Percentiles rank a stretch among this genome's conserved stretches.
Conservation (phyloP, 2,113 vertebrate genomes). For the Mustelus asterias region DNA sequence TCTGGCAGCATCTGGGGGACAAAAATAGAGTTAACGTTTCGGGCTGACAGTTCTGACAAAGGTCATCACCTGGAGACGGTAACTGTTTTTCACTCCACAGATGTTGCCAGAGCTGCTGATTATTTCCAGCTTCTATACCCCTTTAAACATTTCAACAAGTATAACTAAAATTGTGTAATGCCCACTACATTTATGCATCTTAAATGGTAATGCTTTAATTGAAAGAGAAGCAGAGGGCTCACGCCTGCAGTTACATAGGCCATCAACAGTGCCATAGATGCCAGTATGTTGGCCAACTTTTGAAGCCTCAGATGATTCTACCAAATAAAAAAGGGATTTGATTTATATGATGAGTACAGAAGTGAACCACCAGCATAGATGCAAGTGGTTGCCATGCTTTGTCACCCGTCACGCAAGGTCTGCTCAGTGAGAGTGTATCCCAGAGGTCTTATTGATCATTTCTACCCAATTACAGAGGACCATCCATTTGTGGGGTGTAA, state of each 20-base stretch:
- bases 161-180: neutral
- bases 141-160: neutral
- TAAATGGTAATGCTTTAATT: neutral
- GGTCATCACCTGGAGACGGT: no score
- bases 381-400: no score
- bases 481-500: no score
- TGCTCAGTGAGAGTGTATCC: no score
- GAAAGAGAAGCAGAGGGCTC: neutral
- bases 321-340: neutral
- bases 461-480: no score
- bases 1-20: no score
- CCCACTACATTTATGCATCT: neutral
- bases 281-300: neutral
- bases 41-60: no score
- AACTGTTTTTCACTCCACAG: neutral
- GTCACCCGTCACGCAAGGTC: no score
- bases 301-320: neutral
- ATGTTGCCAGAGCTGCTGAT: neutral
- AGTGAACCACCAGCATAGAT: no score
- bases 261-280: neutral
- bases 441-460: no score
- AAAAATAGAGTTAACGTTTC: no score
- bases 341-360: no score
- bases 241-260: neutral
- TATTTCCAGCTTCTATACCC: neutral